These are phyloP conservation scores for Pachycephus smyrnensis DNA, from an alignment of 2,888 invertebrate species.

Conservation along the genomic window DNA sequence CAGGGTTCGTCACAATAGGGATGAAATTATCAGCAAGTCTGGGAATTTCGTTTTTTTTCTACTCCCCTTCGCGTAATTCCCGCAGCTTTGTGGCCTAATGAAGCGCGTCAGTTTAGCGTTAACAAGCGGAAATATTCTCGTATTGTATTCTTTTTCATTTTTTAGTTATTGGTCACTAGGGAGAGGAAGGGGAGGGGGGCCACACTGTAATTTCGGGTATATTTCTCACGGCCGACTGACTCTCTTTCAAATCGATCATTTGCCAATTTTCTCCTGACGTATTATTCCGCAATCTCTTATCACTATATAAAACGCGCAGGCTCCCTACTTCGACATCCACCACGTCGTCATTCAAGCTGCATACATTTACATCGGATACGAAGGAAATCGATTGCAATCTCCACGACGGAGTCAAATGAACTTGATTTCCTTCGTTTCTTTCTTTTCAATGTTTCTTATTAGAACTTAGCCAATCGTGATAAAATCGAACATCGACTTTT, in stretches of 20 bases:
- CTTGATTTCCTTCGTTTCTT: neutral
- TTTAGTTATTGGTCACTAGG: neutral
- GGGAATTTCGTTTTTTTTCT: neutral
- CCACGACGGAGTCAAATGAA: neutral
- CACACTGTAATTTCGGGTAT: neutral
- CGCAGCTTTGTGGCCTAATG: neutral
- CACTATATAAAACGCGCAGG: neutral
- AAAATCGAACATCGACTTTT: neutral
- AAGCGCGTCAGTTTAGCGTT: neutral
- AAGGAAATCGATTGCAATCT: neutral
- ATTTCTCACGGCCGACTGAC: neutral
- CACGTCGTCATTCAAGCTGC: neutral
- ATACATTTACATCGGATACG: neutral
- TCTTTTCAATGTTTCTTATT: neutral
- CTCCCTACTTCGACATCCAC: neutral
- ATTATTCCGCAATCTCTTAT: neutral
- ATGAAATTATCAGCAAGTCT: neutral
- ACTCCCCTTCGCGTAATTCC: neutral
- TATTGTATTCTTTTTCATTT: neutral
- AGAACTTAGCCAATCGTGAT: neutral
- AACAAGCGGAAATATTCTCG: conserved; percentile 4
- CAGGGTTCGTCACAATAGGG: neutral
- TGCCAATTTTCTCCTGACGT: neutral
- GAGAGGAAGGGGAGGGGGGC: neutral
- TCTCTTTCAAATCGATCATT: neutral